Evolutionary conservation across 2,797 vertebrate genomes (phyloP).

Genomic region (Periparus ater): DNA sequence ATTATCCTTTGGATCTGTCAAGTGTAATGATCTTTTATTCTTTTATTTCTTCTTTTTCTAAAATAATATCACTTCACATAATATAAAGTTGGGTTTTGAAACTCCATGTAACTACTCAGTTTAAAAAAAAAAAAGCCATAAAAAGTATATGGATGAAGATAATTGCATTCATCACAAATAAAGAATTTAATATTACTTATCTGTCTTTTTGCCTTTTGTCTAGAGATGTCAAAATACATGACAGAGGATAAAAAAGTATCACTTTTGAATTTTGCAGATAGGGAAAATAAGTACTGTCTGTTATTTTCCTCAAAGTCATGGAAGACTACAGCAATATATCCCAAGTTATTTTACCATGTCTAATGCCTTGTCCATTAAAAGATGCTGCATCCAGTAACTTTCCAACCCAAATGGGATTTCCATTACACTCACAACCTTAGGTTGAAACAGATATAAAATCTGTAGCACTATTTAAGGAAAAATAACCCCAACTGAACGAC

Average conservation of each 20-base stretch:
- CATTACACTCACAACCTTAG: not conserved
- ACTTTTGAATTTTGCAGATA: not conserved
- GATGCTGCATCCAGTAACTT: not conserved
- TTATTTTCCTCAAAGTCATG: slow-evolving; percentile 2
- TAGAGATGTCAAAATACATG: slow-evolving; percentile 27
- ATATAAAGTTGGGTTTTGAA: not conserved
- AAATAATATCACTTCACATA: not conserved
- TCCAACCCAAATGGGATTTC: not conserved
- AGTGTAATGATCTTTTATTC: not conserved
- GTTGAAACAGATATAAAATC: not conserved
- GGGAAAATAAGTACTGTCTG: not conserved
- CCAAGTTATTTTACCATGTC: not conserved
- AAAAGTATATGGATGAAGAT: slow-evolving; percentile 4
- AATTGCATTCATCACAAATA: slow-evolving; percentile 22
- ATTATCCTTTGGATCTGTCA: slow-evolving; percentile 34
- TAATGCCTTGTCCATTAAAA: not conserved
- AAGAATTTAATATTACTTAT: slow-evolving; percentile 30
- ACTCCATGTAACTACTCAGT: not conserved
- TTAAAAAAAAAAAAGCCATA: not conserved
- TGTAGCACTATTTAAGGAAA: not conserved
- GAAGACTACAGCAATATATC: not conserved
- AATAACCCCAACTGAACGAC: not conserved
- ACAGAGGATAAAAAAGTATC: slow-evolving; percentile 4
- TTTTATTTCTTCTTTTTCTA: slow-evolving; percentile 6
- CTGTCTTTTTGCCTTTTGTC: slow-evolving; percentile 24